A percentile compares a stretch with the other conserved stretches of the same genome.
These are phyloP conservation scores for Amazona guildingii DNA, from an alignment of 2,113 vertebrate species.

Conservation along the genomic window DNA sequence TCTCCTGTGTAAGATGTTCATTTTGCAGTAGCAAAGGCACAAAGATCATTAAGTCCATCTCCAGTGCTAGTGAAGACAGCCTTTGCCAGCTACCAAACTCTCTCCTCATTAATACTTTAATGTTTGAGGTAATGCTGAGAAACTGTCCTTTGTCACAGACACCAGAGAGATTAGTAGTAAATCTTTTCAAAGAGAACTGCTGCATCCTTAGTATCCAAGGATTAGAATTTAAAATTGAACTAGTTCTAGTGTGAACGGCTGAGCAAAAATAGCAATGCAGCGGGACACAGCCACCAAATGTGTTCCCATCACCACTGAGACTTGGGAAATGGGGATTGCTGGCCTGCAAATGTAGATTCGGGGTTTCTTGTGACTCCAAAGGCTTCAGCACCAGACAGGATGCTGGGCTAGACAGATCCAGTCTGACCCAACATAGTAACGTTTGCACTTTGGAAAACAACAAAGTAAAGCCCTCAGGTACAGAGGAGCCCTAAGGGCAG, in stretches of 20 bases:
- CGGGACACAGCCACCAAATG: rapidly evolving
- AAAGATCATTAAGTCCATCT: constrained; percentile 43
- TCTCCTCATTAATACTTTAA: constrained; percentile 49
- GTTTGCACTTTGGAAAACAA: neutral
- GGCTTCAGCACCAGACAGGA: neutral
- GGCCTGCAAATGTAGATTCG: neutral
- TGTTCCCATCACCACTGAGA: rapidly evolving
- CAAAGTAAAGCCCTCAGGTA: neutral
- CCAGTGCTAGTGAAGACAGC: neutral
- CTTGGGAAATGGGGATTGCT: neutral
- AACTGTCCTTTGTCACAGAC: constrained; percentile 2
- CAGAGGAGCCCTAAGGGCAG: neutral
- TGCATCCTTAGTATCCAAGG: neutral
- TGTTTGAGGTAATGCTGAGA: constrained; percentile 8
- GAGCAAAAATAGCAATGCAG: neutral
- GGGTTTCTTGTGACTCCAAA: neutral
- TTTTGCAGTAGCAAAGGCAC: constrained; percentile 22
- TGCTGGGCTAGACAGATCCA: neutral
- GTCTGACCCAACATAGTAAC: neutral
- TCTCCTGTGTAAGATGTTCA: constrained; percentile 28
- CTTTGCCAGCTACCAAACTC: constrained; percentile 7
- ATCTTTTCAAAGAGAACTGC: constrained; percentile 32
- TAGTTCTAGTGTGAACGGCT: neutral
- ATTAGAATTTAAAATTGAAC: neutral
- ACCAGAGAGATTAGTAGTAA: constrained; percentile 17